Percentiles rank a stretch among this genome's conserved stretches.
Evolutionary conservation across 2,797 vertebrate genomes (phyloP).

Genomic region (Manis pentadactyla): DNA sequence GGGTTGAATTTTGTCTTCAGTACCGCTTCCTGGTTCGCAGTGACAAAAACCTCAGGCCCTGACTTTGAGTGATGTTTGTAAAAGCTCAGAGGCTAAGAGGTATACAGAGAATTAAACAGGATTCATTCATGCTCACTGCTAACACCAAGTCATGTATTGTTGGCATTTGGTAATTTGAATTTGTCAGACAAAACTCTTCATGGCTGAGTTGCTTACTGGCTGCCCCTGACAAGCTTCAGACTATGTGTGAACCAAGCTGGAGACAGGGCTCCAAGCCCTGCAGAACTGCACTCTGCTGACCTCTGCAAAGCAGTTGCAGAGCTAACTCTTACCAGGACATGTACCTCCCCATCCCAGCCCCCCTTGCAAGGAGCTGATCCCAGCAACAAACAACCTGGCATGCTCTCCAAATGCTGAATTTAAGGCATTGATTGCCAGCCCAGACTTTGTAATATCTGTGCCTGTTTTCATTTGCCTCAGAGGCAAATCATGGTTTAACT

Average conservation of each 20-base stretch:
- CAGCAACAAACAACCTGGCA: neutral
- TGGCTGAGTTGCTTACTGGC: slow-evolving; percentile 67
- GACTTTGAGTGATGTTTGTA: neutral
- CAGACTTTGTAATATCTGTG: neutral
- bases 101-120: neutral
- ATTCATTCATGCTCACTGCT: neutral
- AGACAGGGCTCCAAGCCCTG: neutral
- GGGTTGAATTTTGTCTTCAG: neutral
- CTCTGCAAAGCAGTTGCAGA: neutral
- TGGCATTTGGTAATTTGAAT: slow-evolving; percentile 66
- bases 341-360: too few species aligned
- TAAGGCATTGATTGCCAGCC: neutral
- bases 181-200: slow-evolving; percentile 71
- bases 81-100: neutral
- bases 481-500: neutral
- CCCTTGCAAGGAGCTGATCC: neutral
- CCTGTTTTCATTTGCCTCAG: neutral
- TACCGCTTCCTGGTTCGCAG: neutral
- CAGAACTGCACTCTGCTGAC: slow-evolving; percentile 19
- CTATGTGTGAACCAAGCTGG: neutral
- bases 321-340: neutral
- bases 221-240: neutral
- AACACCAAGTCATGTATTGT: neutral
- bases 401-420: neutral
- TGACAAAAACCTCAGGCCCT: neutral